phyloP scores from a whole-genome alignment of 2,888 invertebrate genomes.

The Tethea ocularis region DNA sequence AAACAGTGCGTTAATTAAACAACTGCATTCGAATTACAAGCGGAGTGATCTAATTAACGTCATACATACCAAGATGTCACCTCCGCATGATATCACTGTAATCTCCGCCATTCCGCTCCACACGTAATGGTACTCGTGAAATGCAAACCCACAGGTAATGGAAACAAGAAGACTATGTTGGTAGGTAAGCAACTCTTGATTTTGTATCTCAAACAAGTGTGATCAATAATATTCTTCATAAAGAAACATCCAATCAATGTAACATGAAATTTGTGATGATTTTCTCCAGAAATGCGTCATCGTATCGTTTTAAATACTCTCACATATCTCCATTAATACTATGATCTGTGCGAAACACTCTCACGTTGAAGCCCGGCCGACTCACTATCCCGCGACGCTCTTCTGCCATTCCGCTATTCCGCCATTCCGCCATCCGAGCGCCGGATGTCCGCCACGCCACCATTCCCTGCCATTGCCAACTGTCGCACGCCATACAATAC shows the following conservation, averaged over 20 bases:
- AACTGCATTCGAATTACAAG: neutral
- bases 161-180: neutral
- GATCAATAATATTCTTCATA: neutral
- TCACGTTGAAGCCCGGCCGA: constrained; percentile 24
- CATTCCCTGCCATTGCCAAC: constrained; percentile 50
- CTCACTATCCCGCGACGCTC: constrained; percentile 33
- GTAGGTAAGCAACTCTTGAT: neutral
- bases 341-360: neutral
- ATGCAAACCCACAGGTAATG: constrained; percentile 33
- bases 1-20: neutral
- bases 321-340: neutral
- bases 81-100: constrained; percentile 52
- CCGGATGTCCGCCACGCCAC: constrained; percentile 65
- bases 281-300: no score
- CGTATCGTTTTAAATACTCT: neutral
- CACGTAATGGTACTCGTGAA: constrained; percentile 56
- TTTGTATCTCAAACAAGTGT: no score
- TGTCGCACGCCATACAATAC: constrained; percentile 63
- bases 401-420: constrained; percentile 43
- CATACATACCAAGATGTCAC: constrained; percentile 36
- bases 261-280: no score
- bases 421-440: constrained; percentile 48
- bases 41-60: neutral
- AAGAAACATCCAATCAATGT: neutral
- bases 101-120: constrained; percentile 53